Base-by-base conservation (phyloP, 2,113 vertebrate species). In the Esox niger region DNA sequence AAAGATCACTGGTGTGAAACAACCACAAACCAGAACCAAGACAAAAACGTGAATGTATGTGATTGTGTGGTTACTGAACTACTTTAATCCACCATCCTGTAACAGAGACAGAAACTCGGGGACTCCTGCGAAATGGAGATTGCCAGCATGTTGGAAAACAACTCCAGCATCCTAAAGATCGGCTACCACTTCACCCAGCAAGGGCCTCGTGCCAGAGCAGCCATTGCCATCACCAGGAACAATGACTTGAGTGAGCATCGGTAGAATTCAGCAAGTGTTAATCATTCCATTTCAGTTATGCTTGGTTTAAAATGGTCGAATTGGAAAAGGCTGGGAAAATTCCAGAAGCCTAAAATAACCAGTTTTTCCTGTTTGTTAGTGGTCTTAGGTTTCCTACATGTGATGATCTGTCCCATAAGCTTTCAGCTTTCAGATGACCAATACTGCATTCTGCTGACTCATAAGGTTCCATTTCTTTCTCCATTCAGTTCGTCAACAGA, bases 121-220 rank as follows among this genome's bases (percentile, higher is more conserved):
- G 96, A 98, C 69, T 91, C 92, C 0, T 93, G 95, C 58, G 96
- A 98, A 84, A 98, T 97, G 95, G 95, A 98, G 87, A 97, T 98
- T 83, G 96, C 95, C 20, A 78, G 91, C 10, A 94, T 96, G 92
- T 78, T 98, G 73, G 96, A 98, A 84, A 94, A 91, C 67, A 96
- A 95, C 67, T 91, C 95, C 46, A 93, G 93, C 33, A 92, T 98
- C 6, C 76, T 94, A 2, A 94, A 94, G 43, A 94, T 98, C 0
- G 95, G 96, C 2, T 98, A 97, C 85, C 95, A 98, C 79, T 98
- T 98, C 85, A 96, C 92, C 2, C 96, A 96, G 88, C 96, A 98
- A 72, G 96, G 96, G 1, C 96, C 96, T 0, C 92, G 96, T 0
- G 93, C 96, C 71, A 88, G 96, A 9, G 95, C 95, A 0, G 93